Conservation (phyloP, 2,888 invertebrate genomes). For the Megaustenia siamemsis region DNA sequence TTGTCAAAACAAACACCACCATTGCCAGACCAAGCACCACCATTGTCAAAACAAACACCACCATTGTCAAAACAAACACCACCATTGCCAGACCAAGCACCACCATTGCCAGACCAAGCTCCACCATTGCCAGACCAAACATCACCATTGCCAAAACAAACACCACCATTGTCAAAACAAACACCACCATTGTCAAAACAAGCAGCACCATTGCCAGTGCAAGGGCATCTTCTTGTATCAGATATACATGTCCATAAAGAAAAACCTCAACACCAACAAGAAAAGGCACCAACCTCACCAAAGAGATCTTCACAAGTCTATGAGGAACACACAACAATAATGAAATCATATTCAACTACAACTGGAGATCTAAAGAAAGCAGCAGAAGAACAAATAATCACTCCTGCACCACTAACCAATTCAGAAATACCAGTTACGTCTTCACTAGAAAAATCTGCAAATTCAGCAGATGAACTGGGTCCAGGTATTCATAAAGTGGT, state of each 20-base stretch:
- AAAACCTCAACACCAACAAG: not conserved
- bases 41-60: not conserved
- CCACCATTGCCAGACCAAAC: not conserved
- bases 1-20: not conserved
- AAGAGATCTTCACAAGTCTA: not conserved
- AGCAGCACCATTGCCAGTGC: not conserved
- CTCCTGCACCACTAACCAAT: constrained; percentile 21
- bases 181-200: not conserved
- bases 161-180: not conserved
- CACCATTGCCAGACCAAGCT: not conserved
- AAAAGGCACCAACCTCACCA: not conserved
- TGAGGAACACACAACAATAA: not conserved
- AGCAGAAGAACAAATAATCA: not conserved
- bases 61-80: not conserved
- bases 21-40: not conserved
- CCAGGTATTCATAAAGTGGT: constrained; percentile 80
- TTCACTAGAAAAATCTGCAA: not conserved
- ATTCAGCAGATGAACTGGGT: not conserved
- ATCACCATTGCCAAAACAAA: not conserved
- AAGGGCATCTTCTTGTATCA: not conserved
- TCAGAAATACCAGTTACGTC: not conserved
- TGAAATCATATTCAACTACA: not conserved
- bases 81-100: not conserved
- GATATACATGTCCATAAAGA: not conserved
- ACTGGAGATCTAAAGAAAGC: not conserved